These are phyloP conservation scores for Chymomyza costata DNA, from an alignment of 1,140 invertebrate species.

Conservation along the genomic window DNA sequence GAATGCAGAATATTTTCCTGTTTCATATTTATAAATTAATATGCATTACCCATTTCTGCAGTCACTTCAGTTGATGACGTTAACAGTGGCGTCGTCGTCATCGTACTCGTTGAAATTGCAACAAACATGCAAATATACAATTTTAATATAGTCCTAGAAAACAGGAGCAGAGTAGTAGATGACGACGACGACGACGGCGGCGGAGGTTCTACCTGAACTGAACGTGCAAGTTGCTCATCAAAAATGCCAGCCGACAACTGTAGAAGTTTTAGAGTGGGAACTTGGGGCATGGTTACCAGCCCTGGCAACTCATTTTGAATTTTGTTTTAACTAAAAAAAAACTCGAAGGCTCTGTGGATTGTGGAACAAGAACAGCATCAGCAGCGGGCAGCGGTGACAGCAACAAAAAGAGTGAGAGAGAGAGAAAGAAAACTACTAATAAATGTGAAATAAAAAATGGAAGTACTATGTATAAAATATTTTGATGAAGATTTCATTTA, in stretches of 20 bases:
- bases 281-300: too few species aligned
- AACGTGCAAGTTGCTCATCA: slow-evolving; percentile 48
- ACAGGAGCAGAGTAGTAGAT: not conserved
- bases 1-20: too few species aligned
- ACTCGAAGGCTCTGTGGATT: too few species aligned
- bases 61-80: slow-evolving; percentile 21
- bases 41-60: slow-evolving; percentile 47
- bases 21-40: slow-evolving; percentile 64
- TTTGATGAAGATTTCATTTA: slow-evolving; percentile 50
- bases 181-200: too few species aligned
- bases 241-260: slow-evolving; percentile 50
- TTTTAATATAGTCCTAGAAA: slow-evolving; percentile 59
- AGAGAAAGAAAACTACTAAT: slow-evolving; percentile 1
- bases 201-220: not conserved
- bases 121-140: slow-evolving; percentile 71
- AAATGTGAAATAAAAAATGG: slow-evolving; percentile 51
- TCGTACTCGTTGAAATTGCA: slow-evolving; percentile 51
- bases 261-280: not conserved
- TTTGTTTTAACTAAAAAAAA: too few species aligned
- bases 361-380: slow-evolving; percentile 18
- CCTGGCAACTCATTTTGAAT: slow-evolving; percentile 47
- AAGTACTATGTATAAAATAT: slow-evolving; percentile 42
- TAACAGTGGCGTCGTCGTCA: slow-evolving; percentile 16
- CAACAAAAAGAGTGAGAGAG: not conserved
- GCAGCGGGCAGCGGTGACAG: slow-evolving; percentile 19